Evolutionary conservation across 1,140 invertebrate species (phyloP).

Genomic region (Drosophila triauraria): DNA sequence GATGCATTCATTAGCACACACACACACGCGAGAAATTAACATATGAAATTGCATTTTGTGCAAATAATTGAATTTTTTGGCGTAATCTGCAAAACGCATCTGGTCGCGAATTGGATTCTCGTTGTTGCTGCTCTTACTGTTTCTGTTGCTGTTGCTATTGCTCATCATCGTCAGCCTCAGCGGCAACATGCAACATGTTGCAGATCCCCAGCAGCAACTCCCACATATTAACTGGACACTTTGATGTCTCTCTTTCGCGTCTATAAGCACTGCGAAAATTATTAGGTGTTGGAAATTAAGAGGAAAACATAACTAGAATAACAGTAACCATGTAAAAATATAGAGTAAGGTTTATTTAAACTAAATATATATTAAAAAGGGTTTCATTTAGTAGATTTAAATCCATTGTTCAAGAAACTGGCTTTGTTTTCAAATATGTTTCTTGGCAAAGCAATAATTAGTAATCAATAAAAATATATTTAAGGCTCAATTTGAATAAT

Average conservation of each 20-base stretch:
- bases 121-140: background rate
- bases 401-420: too few species aligned
- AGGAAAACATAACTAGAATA: too few species aligned
- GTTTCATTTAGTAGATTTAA: too few species aligned
- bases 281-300: background rate
- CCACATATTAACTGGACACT: constrained; percentile 47
- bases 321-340: background rate
- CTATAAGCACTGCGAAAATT: constrained; percentile 14
- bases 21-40: constrained; percentile 64
- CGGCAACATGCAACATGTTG: constrained; percentile 58
- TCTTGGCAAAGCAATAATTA: background rate
- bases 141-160: background rate
- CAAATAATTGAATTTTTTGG: constrained; percentile 82
- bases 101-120: constrained; percentile 42
- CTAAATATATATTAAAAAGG: background rate
- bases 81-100: constrained; percentile 71
- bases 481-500: background rate
- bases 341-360: background rate
- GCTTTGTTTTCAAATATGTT: background rate
- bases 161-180: constrained; percentile 13
- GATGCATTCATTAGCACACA: constrained; percentile 53
- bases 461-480: background rate
- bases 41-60: constrained; percentile 78
- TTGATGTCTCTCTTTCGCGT: constrained; percentile 39
- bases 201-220: constrained; percentile 20